Evolutionary conservation across 1,140 invertebrate genomes (phyloP).

Genomic region (Grapholita molesta): DNA sequence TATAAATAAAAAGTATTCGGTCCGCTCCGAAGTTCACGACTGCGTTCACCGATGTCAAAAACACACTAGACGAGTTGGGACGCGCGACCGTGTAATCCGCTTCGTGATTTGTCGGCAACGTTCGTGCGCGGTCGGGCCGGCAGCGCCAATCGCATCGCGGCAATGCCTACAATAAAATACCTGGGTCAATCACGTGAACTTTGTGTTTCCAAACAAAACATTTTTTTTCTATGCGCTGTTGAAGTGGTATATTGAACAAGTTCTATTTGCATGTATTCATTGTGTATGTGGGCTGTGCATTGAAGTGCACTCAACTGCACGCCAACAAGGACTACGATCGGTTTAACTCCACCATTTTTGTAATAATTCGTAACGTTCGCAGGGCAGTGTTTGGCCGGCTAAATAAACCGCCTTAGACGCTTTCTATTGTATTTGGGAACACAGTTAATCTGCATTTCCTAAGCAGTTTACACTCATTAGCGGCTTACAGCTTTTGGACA

Average conservation of each 20-base stretch:
- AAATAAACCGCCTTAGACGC: neutral
- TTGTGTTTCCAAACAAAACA: slow-evolving; percentile 81
- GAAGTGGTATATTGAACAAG: slow-evolving; percentile 33
- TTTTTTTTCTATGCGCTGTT: slow-evolving; percentile 66
- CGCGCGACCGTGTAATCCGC: slow-evolving; percentile 58
- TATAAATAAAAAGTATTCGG: slow-evolving; percentile 76
- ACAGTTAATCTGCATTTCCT: slow-evolving; percentile 7
- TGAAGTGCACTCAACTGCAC: slow-evolving; percentile 12
- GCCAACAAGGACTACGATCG: neutral
- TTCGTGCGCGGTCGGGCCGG: slow-evolving; percentile 54
- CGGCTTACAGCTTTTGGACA: neutral
- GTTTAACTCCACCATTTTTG: slow-evolving; percentile 1
- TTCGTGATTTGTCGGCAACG: slow-evolving; percentile 66
- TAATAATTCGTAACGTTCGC: slow-evolving; percentile 6
- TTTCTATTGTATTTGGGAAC: slow-evolving; percentile 12
- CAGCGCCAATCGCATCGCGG: slow-evolving; percentile 57
- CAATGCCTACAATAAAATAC: slow-evolving; percentile 69
- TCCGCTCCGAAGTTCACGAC: slow-evolving; percentile 75
- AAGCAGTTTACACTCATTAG: slow-evolving; percentile 14
- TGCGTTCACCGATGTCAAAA: slow-evolving; percentile 80
- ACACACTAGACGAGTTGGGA: slow-evolving; percentile 70
- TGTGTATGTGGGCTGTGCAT: slow-evolving; percentile 18
- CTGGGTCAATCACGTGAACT: slow-evolving; percentile 80
- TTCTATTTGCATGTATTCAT: slow-evolving; percentile 39
- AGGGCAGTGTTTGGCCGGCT: neutral